These are phyloP conservation scores for Microctenopoma lineatum DNA, from an alignment of 2,797 vertebrate species.

Conservation along the genomic window DNA sequence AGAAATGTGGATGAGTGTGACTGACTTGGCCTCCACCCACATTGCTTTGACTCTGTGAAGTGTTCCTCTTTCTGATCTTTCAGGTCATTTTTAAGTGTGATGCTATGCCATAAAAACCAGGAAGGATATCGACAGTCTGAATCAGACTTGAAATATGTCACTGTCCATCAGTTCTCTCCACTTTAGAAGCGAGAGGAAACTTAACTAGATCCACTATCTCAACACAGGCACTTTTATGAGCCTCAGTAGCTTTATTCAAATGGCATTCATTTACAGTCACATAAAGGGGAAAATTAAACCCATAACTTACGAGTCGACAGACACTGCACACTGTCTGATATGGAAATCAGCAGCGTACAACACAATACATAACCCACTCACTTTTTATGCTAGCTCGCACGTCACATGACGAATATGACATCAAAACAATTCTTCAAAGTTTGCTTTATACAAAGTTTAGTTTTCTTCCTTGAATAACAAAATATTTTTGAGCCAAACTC, in stretches of 20 bases:
- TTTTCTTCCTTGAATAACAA: constrained; percentile 9
- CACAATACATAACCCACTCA: constrained; percentile 5
- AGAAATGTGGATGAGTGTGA: constrained; percentile 9
- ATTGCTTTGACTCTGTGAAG: background rate
- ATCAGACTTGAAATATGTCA: constrained; percentile 19
- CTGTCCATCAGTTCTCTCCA: constrained; percentile 9
- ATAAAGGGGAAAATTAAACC: constrained; percentile 78
- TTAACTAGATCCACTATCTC: constrained; percentile 61
- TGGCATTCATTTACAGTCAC: constrained; percentile 68
- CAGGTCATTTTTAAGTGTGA: constrained; percentile 16
- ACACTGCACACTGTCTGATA: constrained; percentile 10
- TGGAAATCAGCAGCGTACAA: constrained; percentile 20
- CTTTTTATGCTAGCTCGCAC: background rate
- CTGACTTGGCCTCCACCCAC: constrained; percentile 18
- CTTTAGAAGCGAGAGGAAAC: constrained; percentile 43
- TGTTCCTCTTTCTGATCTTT: constrained; percentile 3
- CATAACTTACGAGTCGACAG: constrained; percentile 65
- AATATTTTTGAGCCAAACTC: constrained; percentile 4
- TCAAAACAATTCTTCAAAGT: constrained; percentile 7
- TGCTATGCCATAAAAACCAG: background rate
- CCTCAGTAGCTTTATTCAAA: constrained; percentile 65
- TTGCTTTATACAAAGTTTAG: background rate
- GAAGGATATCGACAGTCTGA: background rate
- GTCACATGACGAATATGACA: background rate
- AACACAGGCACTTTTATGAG: constrained; percentile 67